phyloP scores from a whole-genome alignment of 2,797 vertebrate genomes.

The Tamandua tetradactyla region DNA sequence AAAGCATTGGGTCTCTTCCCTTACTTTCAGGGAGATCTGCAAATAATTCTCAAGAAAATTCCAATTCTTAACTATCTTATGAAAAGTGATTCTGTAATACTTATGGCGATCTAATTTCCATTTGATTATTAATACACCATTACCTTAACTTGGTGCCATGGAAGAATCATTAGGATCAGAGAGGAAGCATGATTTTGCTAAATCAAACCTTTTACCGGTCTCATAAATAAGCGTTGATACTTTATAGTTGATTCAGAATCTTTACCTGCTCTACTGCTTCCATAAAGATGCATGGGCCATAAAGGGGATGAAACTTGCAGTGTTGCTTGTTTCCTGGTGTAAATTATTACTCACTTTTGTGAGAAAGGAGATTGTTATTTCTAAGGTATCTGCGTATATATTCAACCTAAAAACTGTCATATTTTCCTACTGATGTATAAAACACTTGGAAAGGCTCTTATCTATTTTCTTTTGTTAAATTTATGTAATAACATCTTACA shows the following conservation, averaged over 20 bases:
- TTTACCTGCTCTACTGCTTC: background rate
- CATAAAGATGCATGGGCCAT: background rate
- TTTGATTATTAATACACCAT: background rate
- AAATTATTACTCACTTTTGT: slow-evolving; percentile 24
- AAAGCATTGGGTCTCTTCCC: background rate
- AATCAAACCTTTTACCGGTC: background rate
- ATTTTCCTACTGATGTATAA: slow-evolving; percentile 15
- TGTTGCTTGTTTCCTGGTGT: background rate
- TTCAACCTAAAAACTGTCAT: background rate
- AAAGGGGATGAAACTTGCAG: background rate
- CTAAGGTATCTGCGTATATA: background rate
- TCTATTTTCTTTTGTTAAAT: background rate
- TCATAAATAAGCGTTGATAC: background rate
- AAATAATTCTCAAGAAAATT: background rate
- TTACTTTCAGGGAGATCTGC: background rate
- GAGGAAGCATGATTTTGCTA: background rate
- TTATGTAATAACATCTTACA: background rate
- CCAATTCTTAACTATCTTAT: background rate
- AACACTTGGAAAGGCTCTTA: background rate
- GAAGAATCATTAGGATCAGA: background rate
- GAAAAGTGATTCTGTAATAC: background rate
- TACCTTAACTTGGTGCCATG: background rate
- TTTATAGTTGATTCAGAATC: background rate
- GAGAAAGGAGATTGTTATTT: background rate
- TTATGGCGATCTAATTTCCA: background rate